Base-by-base conservation (phyloP, 2,888 invertebrate species). In the Mystacides longicornis region DNA sequence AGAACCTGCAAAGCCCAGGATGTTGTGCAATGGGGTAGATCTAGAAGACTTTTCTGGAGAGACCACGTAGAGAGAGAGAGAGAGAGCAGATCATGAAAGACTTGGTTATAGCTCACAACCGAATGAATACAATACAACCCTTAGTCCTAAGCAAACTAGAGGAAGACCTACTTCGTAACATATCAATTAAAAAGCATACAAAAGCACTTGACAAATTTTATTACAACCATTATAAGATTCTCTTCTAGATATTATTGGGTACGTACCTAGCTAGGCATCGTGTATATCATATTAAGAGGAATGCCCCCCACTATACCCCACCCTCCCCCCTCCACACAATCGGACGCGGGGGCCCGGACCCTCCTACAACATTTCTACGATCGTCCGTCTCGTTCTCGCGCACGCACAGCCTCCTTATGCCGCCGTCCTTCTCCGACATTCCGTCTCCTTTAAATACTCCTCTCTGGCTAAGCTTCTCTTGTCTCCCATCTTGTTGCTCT, bases 401-500 rank as follows among this genome's bases (percentile, higher is more conserved):
- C 37, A 14, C 16, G 3, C 16, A 37, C 16, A 37, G n/a, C 16
- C 16, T 37, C 7, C 16, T n/a, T 37, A 37, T 37, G 3, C 14
- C 16, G n/a, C 16, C 7, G 14, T 37, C 37, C 16, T 16, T 4
- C 14, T 37, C 37, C 16, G 16, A n/a, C 14, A 16, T 14, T 16
- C 14, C 37, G 37, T 37, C 16, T 37, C 37, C 37, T 37, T 37
- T 37, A 16, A 37, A 37, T 42, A 51, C 49, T 27, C 49, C 51
- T 2, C 18, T 37, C 37, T 14, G 14, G 19, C 45, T n/a, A n/a
- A n/a, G n/a, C n/a, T n/a, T n/a, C n/a, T 22, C 14, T 14, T 19
- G 45, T 45, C 45, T 21, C 45, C 21, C 45, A 23, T 14, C 48
- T 54, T 18, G 18, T 49, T 54, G n/a, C 21, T 27, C 42, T 48